Percentiles rank a stretch among this genome's conserved stretches.
These are phyloP conservation scores for Tetranychus truncatus DNA, from an alignment of 2,888 invertebrate genomes.

Conservation along the genomic window DNA sequence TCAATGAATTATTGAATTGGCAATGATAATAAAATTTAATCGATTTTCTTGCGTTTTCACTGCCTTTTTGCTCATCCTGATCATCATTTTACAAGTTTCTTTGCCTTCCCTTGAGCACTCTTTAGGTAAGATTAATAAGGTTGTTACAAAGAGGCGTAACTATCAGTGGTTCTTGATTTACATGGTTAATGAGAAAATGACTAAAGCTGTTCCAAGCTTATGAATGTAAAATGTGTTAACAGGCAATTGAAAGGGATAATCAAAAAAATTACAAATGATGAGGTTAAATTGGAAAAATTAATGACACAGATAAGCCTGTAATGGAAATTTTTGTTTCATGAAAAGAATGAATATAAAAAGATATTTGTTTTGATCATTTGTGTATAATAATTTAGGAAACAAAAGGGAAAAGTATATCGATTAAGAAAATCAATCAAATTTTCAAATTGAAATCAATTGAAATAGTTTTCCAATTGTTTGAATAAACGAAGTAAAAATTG, in stretches of 20 bases:
- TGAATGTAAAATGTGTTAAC: not conserved
- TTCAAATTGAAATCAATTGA: too few species aligned
- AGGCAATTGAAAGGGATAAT: not conserved
- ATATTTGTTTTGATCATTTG: too few species aligned
- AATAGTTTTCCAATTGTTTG: too few species aligned
- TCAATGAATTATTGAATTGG: not conserved
- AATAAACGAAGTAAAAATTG: too few species aligned
- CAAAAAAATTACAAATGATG: not conserved
- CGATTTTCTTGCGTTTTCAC: not conserved
- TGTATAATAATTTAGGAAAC: too few species aligned
- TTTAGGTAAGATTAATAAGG: conserved; percentile 1
- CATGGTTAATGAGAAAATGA: not conserved
- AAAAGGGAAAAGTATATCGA: too few species aligned
- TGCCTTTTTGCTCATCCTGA: not conserved
- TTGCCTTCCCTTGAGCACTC: not conserved
- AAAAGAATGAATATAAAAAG: too few species aligned
- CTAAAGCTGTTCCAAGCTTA: not conserved
- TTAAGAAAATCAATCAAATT: too few species aligned
- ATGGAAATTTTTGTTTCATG: too few species aligned
- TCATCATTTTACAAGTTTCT: not conserved
- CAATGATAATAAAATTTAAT: not conserved
- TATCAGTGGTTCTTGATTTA: not conserved
- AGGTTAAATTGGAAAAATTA: not conserved
- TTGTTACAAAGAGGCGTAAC: not conserved
- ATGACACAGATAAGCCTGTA: too few species aligned